Evolutionary conservation across 2,797 vertebrate genomes (phyloP), one percentile per base, ranked within the genome.

Genomic region (Acropternis orthonyx): DNA sequence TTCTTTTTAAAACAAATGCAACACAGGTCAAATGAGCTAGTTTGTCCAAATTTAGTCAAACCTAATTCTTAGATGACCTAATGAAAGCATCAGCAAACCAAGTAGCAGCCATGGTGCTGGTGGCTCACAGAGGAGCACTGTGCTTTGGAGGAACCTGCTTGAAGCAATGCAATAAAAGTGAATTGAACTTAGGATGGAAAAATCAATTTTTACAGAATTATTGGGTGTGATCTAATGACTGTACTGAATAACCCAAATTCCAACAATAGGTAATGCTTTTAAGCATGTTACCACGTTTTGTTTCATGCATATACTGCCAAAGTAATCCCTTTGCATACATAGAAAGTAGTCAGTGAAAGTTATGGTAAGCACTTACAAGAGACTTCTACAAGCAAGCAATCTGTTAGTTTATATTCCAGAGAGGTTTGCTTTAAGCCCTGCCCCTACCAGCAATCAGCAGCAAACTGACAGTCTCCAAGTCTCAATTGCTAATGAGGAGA

Each of bases 211-310:
- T 90, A 82, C 74, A 86, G 71, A 96, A 88, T 96, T 93, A 95
- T 79, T 95, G 80, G 67, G 85, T 93, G 88, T 21, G 66, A 96
- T 84, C 90, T 95, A 85, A 91, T 65, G 92, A 80, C 75, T 80
- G 43, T 52, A 52, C 39, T 4, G 63, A 92, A 86, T 59, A 94
- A 78, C 80, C 63, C 80, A 24, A 86, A 94, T 92, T 90, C 83
- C 93, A 94, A 93, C 90, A 95, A 93, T 63, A 80, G 89, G 85
- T 83, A 95, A 79, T 91, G 83, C 74, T 87, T 88, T 61, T 85
- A 92, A 97, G 73, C 73, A 77, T 21, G 81, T 84, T 89, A 83
- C 59, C 80, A 95, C 78, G 80, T 95, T 91, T 92, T 90, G 76
- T 91, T 93, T 94, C 66, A 5, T 51, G n/a, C 18, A 4, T 73